These are phyloP conservation scores for Synergus japonicus DNA, from an alignment of 2,888 invertebrate genomes.

Conservation along the genomic window DNA sequence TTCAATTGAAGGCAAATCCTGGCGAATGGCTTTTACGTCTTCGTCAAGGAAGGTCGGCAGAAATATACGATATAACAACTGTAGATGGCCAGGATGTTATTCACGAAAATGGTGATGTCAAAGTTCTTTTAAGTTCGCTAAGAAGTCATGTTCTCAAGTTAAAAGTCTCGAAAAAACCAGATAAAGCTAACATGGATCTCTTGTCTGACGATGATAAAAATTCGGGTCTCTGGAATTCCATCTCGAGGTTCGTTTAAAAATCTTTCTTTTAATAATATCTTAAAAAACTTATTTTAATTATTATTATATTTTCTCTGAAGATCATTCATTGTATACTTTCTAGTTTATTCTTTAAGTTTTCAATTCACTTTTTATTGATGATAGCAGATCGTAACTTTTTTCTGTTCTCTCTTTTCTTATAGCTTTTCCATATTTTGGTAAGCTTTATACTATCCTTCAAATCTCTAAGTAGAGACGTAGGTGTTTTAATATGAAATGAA, in stretches of 20 bases:
- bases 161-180: constrained; percentile 93
- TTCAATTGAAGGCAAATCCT: constrained; percentile 98
- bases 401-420: constrained; percentile 66
- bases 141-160: constrained; percentile 94
- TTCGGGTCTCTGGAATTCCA: constrained; percentile 95
- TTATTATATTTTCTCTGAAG: constrained; percentile 42
- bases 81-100: constrained; percentile 79
- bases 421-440: constrained; percentile 75
- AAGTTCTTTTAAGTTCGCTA: constrained; percentile 89
- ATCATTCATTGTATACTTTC: no score
- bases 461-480: constrained; percentile 44
- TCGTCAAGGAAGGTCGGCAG: constrained; percentile 94
- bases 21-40: constrained; percentile 95
- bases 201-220: constrained; percentile 88
- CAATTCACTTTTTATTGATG: not conserved
- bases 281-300: not conserved
- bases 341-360: constrained; percentile 46
- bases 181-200: constrained; percentile 91
- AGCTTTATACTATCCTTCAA: constrained; percentile 61
- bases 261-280: not conserved
- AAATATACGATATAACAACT: constrained; percentile 92
- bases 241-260: constrained; percentile 84
- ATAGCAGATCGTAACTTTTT: constrained; percentile 59
- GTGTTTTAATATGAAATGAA: constrained; percentile 45
- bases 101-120: constrained; percentile 78